Percentiles rank a stretch among this genome's conserved stretches.
Evolutionary conservation across 2,797 vertebrate species (phyloP).

Genomic region (Syngnathus rostellatus): DNA sequence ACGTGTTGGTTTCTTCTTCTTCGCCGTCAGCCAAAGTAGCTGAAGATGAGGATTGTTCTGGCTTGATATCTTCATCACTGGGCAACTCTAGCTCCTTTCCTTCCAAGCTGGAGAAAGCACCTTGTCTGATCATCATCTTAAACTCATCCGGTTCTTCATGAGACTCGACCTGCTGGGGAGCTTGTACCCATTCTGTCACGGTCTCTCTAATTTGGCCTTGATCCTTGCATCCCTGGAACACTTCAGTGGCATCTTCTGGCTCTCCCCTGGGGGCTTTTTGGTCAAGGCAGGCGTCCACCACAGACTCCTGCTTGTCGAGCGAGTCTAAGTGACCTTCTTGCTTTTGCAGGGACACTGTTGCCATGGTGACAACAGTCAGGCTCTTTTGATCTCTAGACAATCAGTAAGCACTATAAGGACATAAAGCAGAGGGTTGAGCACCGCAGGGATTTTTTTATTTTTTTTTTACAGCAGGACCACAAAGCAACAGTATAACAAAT

Average conservation of each 20-base stretch:
- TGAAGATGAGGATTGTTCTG: conserved; percentile 9
- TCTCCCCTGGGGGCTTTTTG: conserved; percentile 38
- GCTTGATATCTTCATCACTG: conserved; percentile 22
- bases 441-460: neutral
- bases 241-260: conserved; percentile 35
- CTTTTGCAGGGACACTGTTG: conserved; percentile 38
- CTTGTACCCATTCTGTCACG: conserved; percentile 7
- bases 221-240: neutral
- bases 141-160: conserved; percentile 11
- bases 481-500: neutral
- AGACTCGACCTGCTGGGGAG: conserved; percentile 1
- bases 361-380: conserved; percentile 37
- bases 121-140: conserved; percentile 5
- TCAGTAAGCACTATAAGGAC: conserved; percentile 30
- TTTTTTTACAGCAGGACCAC: neutral
- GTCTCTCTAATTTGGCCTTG: conserved; percentile 13
- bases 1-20: neutral
- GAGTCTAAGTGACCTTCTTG: conserved; percentile 26
- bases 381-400: conserved; percentile 19
- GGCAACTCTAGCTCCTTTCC: conserved; percentile 18
- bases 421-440: conserved; percentile 7
- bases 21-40: neutral
- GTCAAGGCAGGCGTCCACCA: conserved; percentile 16
- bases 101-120: conserved; percentile 16
- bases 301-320: conserved; percentile 26